Conservation (phyloP, 2,888 invertebrate species). For the Catocala fraxini region DNA sequence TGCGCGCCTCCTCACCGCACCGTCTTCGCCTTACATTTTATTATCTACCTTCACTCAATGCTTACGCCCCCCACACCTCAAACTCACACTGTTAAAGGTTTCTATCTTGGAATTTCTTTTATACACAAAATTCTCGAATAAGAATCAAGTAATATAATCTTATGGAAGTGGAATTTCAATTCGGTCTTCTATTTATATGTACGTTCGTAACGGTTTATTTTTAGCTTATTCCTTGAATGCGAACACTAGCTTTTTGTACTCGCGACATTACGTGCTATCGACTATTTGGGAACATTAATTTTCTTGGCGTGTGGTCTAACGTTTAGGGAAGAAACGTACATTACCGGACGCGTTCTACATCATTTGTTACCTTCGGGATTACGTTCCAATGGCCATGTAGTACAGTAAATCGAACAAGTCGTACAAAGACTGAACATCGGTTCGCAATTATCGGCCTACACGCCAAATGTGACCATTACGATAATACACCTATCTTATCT, state of each 20-base stretch:
- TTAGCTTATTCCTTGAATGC: slow-evolving; percentile 22
- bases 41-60: slow-evolving; percentile 40
- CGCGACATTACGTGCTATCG: slow-evolving; percentile 4
- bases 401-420: too few relatives aligned
- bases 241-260: slow-evolving; percentile 20
- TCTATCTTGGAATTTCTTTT: slow-evolving; percentile 41
- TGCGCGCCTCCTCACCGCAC: slow-evolving; percentile 43
- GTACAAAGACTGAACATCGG: background rate
- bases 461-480: slow-evolving; percentile 4
- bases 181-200: slow-evolving; percentile 32
- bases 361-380: too few relatives aligned
- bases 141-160: slow-evolving; percentile 42
- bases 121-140: slow-evolving; percentile 39
- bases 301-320: too few relatives aligned
- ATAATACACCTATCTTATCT: slow-evolving; percentile 2
- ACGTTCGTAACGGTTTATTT: slow-evolving; percentile 32
- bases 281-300: slow-evolving; percentile 1
- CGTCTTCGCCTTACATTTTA: slow-evolving; percentile 39
- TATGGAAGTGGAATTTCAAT: slow-evolving; percentile 43
- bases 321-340: too few relatives aligned
- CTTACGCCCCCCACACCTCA: slow-evolving; percentile 24
- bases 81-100: slow-evolving; percentile 35
- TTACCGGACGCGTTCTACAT: too few relatives aligned
- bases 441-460: background rate
- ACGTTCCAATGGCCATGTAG: too few relatives aligned